Conservation (phyloP, 2,888 invertebrate genomes). For the Harpalus rufipes region DNA sequence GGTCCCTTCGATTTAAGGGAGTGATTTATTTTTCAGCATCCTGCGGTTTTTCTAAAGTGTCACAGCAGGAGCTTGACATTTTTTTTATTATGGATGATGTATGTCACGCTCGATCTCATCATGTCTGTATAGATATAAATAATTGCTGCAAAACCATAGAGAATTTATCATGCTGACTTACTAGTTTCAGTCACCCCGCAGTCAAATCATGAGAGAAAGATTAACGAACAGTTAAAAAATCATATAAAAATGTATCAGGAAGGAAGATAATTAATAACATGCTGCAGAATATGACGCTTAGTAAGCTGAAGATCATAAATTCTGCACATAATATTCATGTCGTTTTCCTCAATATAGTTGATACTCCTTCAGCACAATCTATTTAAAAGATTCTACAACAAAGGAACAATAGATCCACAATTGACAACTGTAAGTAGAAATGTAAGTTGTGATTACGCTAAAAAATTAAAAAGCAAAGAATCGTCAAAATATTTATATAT, state of each 20-base stretch:
- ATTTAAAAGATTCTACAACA: too few relatives aligned
- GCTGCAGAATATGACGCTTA: too few relatives aligned
- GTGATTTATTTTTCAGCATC: conserved; percentile 47
- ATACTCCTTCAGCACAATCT: too few relatives aligned
- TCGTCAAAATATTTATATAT: too few relatives aligned
- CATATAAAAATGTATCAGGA: not conserved
- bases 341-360: too few relatives aligned
- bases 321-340: too few relatives aligned
- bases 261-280: conserved; percentile 4
- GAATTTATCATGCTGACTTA: conserved; percentile 33
- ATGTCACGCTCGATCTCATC: conserved; percentile 40
- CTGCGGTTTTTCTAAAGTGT: conserved; percentile 31
- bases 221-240: not conserved
- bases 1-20: conserved; percentile 17
- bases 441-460: too few relatives aligned
- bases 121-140: conserved; percentile 44
- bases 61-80: conserved; percentile 32
- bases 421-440: too few relatives aligned
- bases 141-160: conserved; percentile 36
- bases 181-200: not conserved
- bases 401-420: too few relatives aligned
- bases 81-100: conserved; percentile 44
- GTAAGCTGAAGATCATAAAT: too few relatives aligned
- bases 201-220: not conserved
- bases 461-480: too few relatives aligned